Conservation (phyloP, 2,113 vertebrate species). For the Myrmecobius fasciatus region DNA sequence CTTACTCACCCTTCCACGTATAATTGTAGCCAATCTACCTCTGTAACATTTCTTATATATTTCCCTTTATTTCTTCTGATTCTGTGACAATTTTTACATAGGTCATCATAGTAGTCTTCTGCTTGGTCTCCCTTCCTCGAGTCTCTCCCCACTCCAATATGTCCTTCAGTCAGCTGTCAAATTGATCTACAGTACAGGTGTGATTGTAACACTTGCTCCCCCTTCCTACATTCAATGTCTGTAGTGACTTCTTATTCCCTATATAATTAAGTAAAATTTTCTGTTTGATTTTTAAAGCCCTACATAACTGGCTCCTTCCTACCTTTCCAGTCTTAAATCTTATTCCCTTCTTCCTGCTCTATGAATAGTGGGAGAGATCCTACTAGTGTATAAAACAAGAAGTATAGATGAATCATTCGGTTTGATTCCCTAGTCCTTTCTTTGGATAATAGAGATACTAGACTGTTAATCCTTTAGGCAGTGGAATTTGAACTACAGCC, state of each 20-base stretch:
- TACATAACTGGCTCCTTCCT: not conserved
- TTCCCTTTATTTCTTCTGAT: too few species aligned
- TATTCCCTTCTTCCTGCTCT: not conserved
- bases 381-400: too few species aligned
- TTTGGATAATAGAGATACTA: not conserved
- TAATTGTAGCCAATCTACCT: too few species aligned
- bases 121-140: too few species aligned
- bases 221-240: not conserved
- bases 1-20: too few species aligned
- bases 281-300: not conserved
- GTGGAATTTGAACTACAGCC: not conserved
- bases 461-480: not conserved
- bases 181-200: not conserved
- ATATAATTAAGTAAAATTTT: not conserved
- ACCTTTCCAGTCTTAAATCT: not conserved
- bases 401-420: too few species aligned
- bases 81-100: too few species aligned
- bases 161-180: not conserved
- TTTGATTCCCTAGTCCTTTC: not conserved
- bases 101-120: too few species aligned
- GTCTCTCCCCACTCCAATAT: not conserved
- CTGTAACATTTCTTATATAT: not conserved
- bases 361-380: too few species aligned
- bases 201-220: not conserved
- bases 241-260: not conserved